Conservation (phyloP, 2,888 invertebrate species). For the Tenthredo amoena region DNA sequence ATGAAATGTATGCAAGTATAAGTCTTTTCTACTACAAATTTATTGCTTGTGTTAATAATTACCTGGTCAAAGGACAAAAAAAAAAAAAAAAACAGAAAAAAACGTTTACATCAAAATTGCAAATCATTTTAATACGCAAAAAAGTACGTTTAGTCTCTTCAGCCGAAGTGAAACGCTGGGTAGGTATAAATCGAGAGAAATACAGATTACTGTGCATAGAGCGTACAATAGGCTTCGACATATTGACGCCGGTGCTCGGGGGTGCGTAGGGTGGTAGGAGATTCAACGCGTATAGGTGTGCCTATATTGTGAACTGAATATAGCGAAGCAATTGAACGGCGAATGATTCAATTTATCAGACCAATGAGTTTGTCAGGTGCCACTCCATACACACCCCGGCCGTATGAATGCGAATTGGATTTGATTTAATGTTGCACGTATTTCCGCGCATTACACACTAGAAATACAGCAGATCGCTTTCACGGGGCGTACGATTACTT, state of each 20-base stretch:
- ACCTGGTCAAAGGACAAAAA: too few relatives aligned
- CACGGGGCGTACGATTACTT: slow-evolving; percentile 69
- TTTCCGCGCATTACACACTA: slow-evolving; percentile 75
- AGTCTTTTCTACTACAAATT: background rate
- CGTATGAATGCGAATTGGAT: slow-evolving; percentile 73
- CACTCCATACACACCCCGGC: slow-evolving; percentile 71
- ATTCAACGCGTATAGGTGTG: slow-evolving; percentile 61
- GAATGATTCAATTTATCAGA: slow-evolving; percentile 78
- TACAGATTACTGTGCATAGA: slow-evolving; percentile 40
- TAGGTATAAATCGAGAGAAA: slow-evolving; percentile 42
- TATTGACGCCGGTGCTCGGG: slow-evolving; percentile 57
- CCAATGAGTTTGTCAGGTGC: slow-evolving; percentile 78
- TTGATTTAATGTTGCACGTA: slow-evolving; percentile 77
- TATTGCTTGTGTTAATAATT: background rate
- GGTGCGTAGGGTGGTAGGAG: slow-evolving; percentile 56
- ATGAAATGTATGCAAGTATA: background rate
- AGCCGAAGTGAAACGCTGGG: background rate
- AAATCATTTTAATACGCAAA: background rate
- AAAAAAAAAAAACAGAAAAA: background rate
- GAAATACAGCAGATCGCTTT: slow-evolving; percentile 75
- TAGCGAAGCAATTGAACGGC: slow-evolving; percentile 77
- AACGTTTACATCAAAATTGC: background rate
- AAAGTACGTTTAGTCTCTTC: background rate
- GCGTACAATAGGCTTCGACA: slow-evolving; percentile 55
- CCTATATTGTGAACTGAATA: slow-evolving; percentile 56